Evolutionary conservation across 2,888 invertebrate species (phyloP).

Genomic region (Frankliniella intonsa): DNA sequence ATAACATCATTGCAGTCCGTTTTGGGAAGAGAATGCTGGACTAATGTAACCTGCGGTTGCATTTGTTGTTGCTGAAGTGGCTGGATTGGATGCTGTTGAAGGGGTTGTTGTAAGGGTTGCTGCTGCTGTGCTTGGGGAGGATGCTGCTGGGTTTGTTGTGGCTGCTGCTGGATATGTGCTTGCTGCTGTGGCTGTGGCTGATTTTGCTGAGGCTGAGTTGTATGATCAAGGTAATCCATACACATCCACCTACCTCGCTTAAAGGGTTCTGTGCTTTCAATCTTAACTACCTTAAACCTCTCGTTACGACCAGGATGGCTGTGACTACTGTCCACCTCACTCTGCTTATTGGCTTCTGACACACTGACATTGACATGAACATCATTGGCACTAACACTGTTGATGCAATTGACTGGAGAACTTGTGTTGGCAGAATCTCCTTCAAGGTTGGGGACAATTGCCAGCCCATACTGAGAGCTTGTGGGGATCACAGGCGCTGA

Average conservation of each 20-base stretch:
- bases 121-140: slow-evolving; percentile 36
- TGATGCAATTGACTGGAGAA: slow-evolving; percentile 58
- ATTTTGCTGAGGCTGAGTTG: slow-evolving; percentile 50
- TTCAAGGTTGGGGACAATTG: slow-evolving; percentile 62
- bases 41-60: slow-evolving; percentile 6
- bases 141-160: slow-evolving; percentile 37
- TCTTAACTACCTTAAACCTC: slow-evolving; percentile 91
- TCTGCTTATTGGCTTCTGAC: slow-evolving; percentile 46
- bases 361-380: slow-evolving; percentile 36
- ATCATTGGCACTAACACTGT: slow-evolving; percentile 42
- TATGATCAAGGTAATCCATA: slow-evolving; percentile 88
- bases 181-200: slow-evolving; percentile 32
- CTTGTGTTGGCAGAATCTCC: slow-evolving; percentile 54
- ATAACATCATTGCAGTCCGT: background rate
- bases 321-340: slow-evolving; percentile 56
- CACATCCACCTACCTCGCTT: slow-evolving; percentile 90
- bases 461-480: slow-evolving; percentile 76
- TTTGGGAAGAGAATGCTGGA: background rate
- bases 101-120: slow-evolving; percentile 40
- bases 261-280: slow-evolving; percentile 91
- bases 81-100: slow-evolving; percentile 39
- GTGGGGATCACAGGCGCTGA: slow-evolving; percentile 78
- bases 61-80: slow-evolving; percentile 39
- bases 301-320: slow-evolving; percentile 68
- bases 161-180: slow-evolving; percentile 37